Evolutionary conservation across 2,888 invertebrate species (phyloP), one percentile per base, ranked within the genome.

Genomic region (Spilosoma lubricipeda): DNA sequence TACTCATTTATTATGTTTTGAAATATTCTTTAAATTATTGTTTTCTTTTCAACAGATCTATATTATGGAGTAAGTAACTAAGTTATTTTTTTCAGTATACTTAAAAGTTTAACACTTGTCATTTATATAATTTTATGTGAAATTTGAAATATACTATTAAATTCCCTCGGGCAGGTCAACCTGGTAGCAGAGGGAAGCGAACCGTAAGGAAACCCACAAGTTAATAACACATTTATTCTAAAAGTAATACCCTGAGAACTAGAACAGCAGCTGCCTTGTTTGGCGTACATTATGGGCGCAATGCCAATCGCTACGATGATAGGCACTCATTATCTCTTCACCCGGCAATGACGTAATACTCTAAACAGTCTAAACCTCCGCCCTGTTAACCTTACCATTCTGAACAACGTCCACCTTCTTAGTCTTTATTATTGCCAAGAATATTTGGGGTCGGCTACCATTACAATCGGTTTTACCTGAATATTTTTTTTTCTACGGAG

Each of bases 241-340:
- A 83, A 74, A 67, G 77, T 77, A 80, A 77, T 75, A 39, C 72
- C 66, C 64, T 83, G 82, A 74, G 82, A 83, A 84, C 75, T 77
- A 71, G 82, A 76, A 84, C 84, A 42, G 74, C 78, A 79, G 74
- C 76, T 84, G 80, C 76, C 70, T 27, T 76, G 33, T 72, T 59
- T 64, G 59, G 63, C 74, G 80, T 82, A 81, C 66, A 79, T 82
- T 74, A 78, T 70, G 68, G 70, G 70, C 56, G 42, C 70, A 42
- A 52, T 33, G 48, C 75, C 71, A 71, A 76, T 82, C 80, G 77
- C 69, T 67, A 63, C 64, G 72, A 67, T 66, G 72, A 77, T 77
- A 83, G 74, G 79, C 84, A 79, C 79, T 73, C 73, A 74, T 70
- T 52, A 36, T 45, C 33, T 52, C 3, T 65, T 56, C 39, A 36